Evolutionary conservation across 2,888 invertebrate genomes (phyloP), one percentile per base, ranked within the genome.

Genomic region (Rhorus exstirpatorius): DNA sequence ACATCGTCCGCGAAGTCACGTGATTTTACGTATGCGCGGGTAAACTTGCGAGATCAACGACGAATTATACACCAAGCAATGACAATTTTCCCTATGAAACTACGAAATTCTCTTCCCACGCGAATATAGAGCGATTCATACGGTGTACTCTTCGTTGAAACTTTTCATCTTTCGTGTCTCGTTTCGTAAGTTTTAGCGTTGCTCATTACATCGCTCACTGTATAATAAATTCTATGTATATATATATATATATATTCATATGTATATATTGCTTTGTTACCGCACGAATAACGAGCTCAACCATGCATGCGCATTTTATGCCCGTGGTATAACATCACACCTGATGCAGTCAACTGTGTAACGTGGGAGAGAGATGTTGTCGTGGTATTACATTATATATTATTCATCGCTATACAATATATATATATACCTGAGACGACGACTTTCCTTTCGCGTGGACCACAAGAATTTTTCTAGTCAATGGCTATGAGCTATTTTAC

Each of bases 311-410:
- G 58, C 63, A 79, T 82, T 78, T 82, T 82, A 70, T 58, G 58
- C 31, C 70, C 53, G 58, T 31, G 44, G 51, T 61, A 49, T 46
- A 49, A 38, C 49, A 41, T 79, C 41, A 63, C 74, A 41, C 58
- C 51, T 65, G n/a, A n/a, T n/a, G 74, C 63, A 74, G 41, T 75
- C 75, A 68, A 75, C 78, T 75, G 70, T 79, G 67, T 35, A 70
- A 78, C 74, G 82, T 82, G 82, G 78, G 82, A 82, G 74, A 79
- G 63, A n/a, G n/a, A n/a, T n/a, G n/a, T n/a, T n/a, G 51, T 71
- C 53, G 49, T 46, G 14, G 21, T 79, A 38, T 55, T 26, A 58
- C 46, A 46, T 38, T 41, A 1, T 19, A 41, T 41, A 46, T 17
- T 71, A 58, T 71, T 10, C 65, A 58, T 49, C 19, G 24, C 17